Evolutionary conservation across 2,888 invertebrate genomes (phyloP).

Genomic region (Chrysotoxum bicinctum): DNA sequence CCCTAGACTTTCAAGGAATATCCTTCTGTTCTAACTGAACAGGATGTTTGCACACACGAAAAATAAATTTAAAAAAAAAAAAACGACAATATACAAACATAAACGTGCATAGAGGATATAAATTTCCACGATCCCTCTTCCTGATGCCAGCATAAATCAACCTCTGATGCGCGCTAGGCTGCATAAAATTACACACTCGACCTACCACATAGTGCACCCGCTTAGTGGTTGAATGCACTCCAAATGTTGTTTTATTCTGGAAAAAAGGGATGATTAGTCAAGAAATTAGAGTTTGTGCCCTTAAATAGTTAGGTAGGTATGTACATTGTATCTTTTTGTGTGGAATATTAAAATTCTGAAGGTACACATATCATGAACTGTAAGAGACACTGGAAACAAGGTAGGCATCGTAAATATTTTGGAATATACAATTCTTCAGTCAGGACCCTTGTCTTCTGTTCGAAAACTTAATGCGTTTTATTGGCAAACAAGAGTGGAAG

Average conservation of each 20-base stretch:
- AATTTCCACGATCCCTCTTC: constrained; percentile 29
- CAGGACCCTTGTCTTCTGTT: not conserved
- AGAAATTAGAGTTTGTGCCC: constrained; percentile 27
- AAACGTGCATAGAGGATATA: constrained; percentile 52
- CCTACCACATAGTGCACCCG: constrained; percentile 31
- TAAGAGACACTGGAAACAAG: not conserved
- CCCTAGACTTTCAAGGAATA: constrained; percentile 22
- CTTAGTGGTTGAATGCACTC: constrained; percentile 63
- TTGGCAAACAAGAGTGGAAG: constrained; percentile 33
- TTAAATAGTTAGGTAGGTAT: not conserved
- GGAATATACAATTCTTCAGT: not conserved
- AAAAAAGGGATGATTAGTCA: constrained; percentile 17
- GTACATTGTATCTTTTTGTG: not conserved
- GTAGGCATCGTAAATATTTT: not conserved
- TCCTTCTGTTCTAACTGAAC: constrained; percentile 24
- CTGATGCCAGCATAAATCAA: constrained; percentile 69
- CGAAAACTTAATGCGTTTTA: constrained; percentile 28
- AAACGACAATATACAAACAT: not conserved
- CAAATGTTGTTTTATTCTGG: not conserved
- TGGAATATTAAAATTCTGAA: constrained; percentile 1
- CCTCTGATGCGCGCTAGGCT: constrained; percentile 35
- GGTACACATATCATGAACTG: not conserved
- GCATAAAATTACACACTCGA: constrained; percentile 63
- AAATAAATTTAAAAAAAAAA: not conserved
- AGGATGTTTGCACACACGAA: constrained; percentile 42